A percentile compares a stretch with the other conserved stretches of the same genome.
These are phyloP conservation scores for Hydriomena furcata DNA, from an alignment of 2,888 invertebrate genomes.

Conservation along the genomic window DNA sequence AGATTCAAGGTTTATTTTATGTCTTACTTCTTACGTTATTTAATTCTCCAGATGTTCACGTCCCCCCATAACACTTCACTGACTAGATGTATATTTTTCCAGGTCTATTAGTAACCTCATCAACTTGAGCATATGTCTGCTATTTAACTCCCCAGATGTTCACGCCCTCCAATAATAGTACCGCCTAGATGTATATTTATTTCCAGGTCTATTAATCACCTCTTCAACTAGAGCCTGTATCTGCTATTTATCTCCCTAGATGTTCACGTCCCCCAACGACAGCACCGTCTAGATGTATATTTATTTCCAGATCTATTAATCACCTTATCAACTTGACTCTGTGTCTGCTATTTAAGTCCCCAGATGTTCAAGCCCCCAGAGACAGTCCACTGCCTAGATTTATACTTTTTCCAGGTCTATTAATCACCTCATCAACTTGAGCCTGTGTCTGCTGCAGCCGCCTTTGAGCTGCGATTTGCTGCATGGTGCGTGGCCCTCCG, in stretches of 20 bases:
- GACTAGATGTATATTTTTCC: neutral
- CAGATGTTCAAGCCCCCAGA: too few relatives aligned
- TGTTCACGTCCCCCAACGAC: slow-evolving; percentile 91
- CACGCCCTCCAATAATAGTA: slow-evolving; percentile 91
- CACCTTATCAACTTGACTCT: slow-evolving; percentile 93
- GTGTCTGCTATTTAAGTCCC: slow-evolving; percentile 80
- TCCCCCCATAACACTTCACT: too few relatives aligned
- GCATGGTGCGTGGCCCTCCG: slow-evolving; percentile 93
- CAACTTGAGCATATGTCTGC: slow-evolving; percentile 93
- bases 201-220: slow-evolving; percentile 54
- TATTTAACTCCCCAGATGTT: slow-evolving; percentile 54
- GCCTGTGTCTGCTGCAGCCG: slow-evolving; percentile 92
- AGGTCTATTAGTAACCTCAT: slow-evolving; percentile 80
- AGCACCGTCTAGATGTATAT: slow-evolving; percentile 65
- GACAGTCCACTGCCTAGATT: neutral
- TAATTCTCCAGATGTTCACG: too few relatives aligned
- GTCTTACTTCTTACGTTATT: too few relatives aligned
- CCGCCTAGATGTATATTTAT: slow-evolving; percentile 57
- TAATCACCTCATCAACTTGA: slow-evolving; percentile 89
- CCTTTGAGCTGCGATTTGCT: slow-evolving; percentile 92
- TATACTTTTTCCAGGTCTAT: neutral
- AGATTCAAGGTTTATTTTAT: too few relatives aligned
- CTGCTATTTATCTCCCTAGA: slow-evolving; percentile 81
- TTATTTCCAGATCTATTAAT: neutral
- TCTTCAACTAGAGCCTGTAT: slow-evolving; percentile 94